Evolutionary conservation across 2,888 invertebrate species (phyloP).

Genomic region (Laspeyria flexula): DNA sequence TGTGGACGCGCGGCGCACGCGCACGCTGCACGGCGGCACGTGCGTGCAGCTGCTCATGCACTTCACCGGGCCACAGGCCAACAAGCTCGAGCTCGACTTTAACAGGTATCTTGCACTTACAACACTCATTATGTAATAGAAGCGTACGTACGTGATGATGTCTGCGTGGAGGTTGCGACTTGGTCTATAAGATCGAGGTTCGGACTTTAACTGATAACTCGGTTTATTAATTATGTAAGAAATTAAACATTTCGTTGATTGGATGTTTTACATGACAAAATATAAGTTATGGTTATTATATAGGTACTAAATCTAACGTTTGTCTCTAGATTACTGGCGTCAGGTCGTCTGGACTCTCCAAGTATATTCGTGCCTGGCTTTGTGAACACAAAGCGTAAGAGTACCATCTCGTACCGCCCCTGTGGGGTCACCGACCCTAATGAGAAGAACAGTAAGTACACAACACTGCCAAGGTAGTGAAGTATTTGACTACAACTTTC

Average conservation of each 20-base stretch:
- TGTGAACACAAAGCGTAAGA: conserved; percentile 89
- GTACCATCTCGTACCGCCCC: conserved; percentile 89
- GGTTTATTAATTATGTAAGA: no score
- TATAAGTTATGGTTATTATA: no score
- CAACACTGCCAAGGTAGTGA: no score
- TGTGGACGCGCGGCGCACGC: conserved; percentile 93
- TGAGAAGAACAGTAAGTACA: conserved; percentile 84
- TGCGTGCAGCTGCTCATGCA: conserved; percentile 95
- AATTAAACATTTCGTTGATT: no score
- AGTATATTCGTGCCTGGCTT: conserved; percentile 92
- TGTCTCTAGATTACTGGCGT: conserved; percentile 85
- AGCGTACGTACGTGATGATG: no score
- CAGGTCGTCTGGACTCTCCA: conserved; percentile 91
- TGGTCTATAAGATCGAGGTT: no score
- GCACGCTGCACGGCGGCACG: conserved; percentile 90
- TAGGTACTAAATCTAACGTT: no score
- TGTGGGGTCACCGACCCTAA: conserved; percentile 92
- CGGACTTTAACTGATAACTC: no score
- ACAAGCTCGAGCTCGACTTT: conserved; percentile 92
- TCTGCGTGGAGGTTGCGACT: no score
- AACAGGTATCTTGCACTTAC: conserved; percentile 70
- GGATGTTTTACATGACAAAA: no score
- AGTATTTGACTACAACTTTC: no score
- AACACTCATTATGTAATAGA: background rate
- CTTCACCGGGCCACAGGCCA: conserved; percentile 93